These are phyloP conservation scores for Zaprionus vittiger DNA, from an alignment of 1,140 invertebrate species.

Conservation along the genomic window DNA sequence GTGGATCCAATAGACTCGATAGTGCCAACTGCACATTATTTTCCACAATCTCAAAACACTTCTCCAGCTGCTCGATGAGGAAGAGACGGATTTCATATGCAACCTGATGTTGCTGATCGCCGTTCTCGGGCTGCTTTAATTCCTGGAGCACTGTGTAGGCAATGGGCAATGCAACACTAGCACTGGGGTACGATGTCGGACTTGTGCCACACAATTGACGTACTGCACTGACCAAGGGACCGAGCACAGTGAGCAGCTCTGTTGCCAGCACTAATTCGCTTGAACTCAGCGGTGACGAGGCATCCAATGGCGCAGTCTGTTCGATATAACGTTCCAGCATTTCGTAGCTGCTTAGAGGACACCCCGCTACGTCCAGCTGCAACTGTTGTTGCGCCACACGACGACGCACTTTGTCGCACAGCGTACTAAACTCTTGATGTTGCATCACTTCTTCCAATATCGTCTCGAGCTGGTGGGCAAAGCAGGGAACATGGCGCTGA, in stretches of 20 bases:
- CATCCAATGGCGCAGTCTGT: constrained; percentile 12
- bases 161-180: constrained; percentile 51
- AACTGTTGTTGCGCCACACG: neutral
- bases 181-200: constrained; percentile 11
- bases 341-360: constrained; percentile 31
- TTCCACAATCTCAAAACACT: constrained; percentile 40
- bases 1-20: constrained; percentile 47
- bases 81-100: constrained; percentile 47
- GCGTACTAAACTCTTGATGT: constrained; percentile 15
- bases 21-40: constrained; percentile 41
- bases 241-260: constrained; percentile 32
- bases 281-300: neutral
- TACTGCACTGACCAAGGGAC: constrained; percentile 39
- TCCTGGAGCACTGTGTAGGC: constrained; percentile 46
- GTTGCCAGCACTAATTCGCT: constrained; percentile 26
- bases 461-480: constrained; percentile 32
- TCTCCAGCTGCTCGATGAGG: constrained; percentile 35
- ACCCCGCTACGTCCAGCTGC: constrained; percentile 13
- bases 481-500: constrained; percentile 48
- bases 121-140: constrained; percentile 30
- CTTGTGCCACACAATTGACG: constrained; percentile 31
- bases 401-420: constrained; percentile 38
- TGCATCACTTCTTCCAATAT: constrained; percentile 25
- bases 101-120: constrained; percentile 29
- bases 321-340: constrained; percentile 38